A percentile compares a stretch with the other conserved stretches of the same genome.
phyloP scores from a whole-genome alignment of 1,140 invertebrate species.

The Euwallacea similis region DNA sequence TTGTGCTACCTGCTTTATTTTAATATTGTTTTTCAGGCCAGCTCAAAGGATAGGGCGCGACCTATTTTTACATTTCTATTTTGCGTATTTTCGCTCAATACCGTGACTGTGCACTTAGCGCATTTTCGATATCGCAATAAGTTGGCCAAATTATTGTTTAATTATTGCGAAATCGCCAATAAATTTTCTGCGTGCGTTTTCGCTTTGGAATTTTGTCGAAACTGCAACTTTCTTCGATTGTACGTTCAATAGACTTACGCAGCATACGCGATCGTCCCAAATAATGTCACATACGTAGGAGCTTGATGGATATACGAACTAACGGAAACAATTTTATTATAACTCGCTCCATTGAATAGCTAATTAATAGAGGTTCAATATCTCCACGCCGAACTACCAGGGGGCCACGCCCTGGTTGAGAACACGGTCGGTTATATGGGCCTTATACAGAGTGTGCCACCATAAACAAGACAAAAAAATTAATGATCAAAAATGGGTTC shows the following conservation, averaged over 20 bases:
- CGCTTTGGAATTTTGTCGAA: conserved; percentile 34
- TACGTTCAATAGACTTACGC: conserved; percentile 29
- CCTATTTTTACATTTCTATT: no score
- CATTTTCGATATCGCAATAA: no score
- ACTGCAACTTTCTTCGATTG: conserved; percentile 36
- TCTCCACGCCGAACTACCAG: no score
- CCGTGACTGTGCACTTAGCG: no score
- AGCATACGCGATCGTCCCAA: conserved; percentile 26
- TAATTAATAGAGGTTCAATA: conserved; percentile 1
- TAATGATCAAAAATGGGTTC: conserved; percentile 29
- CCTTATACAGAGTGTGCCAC: not conserved
- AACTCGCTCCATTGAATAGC: conserved; percentile 19
- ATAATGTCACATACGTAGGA: conserved; percentile 29
- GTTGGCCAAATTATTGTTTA: no score
- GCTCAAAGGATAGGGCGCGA: no score
- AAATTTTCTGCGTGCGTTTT: conserved; percentile 31
- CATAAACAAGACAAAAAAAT: conserved; percentile 13
- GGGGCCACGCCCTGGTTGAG: no score
- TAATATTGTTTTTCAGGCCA: no score
- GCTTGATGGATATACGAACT: conserved; percentile 19
- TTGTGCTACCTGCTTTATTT: no score
- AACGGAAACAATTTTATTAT: conserved; percentile 27
- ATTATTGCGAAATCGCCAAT: conserved; percentile 2
- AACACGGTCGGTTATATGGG: no score
- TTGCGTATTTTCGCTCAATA: no score